phyloP scores from a whole-genome alignment of 2,888 invertebrate genomes.

The Prosapia bicincta region DNA sequence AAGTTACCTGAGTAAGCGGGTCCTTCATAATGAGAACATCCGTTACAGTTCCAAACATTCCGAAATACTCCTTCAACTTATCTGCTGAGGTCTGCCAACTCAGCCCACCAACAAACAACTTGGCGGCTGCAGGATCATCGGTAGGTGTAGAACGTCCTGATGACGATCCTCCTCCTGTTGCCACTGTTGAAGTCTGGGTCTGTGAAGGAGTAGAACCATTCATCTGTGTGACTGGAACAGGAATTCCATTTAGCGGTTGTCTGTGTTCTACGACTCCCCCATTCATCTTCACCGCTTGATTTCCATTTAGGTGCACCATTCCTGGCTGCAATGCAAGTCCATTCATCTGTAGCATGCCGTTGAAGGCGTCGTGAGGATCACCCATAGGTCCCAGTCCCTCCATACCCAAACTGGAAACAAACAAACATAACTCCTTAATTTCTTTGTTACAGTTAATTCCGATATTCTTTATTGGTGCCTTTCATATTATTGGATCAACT shows the following conservation, averaged over 20 bases:
- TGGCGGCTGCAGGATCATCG: constrained; percentile 73
- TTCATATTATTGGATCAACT: not conserved
- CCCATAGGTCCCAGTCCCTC: constrained; percentile 39
- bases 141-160: constrained; percentile 48
- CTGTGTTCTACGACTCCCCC: constrained; percentile 28
- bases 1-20: constrained; percentile 87
- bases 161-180: constrained; percentile 46
- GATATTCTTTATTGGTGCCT: not conserved
- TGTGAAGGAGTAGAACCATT: constrained; percentile 38
- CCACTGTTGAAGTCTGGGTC: constrained; percentile 50
- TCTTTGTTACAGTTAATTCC: constrained; percentile 27
- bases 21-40: constrained; percentile 94
- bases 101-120: constrained; percentile 86
- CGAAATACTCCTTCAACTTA: constrained; percentile 88
- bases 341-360: constrained; percentile 40
- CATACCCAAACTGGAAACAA: constrained; percentile 41
- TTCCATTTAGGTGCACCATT: constrained; percentile 37
- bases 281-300: constrained; percentile 18
- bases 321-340: constrained; percentile 28
- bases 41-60: constrained; percentile 87
- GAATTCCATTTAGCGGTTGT: constrained; percentile 24
- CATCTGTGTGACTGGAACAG: constrained; percentile 45
- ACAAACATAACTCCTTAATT: not conserved
- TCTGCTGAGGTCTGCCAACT: constrained; percentile 93
- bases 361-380: constrained; percentile 40